Evolutionary conservation across 2,113 vertebrate genomes (phyloP).

Genomic region (Aramus guarauna): DNA sequence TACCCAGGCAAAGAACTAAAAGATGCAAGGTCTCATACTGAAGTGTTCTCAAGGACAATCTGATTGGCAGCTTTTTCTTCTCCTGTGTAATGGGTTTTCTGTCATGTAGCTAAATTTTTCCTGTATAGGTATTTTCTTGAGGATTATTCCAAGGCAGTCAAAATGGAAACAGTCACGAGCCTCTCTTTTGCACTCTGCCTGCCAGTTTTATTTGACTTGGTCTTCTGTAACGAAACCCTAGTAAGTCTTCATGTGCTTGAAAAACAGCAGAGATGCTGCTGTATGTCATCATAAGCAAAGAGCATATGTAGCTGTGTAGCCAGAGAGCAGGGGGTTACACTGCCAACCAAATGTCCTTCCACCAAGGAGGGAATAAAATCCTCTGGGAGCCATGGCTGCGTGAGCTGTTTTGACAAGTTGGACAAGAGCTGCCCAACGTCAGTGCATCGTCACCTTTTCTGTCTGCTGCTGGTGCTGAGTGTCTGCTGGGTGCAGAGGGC

Average conservation of each 20-base stretch:
- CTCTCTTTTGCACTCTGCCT: not conserved
- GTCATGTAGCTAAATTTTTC: not conserved
- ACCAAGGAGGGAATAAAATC: not conserved
- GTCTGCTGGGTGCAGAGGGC: not conserved
- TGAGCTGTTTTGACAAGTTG: not conserved
- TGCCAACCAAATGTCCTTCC: not conserved
- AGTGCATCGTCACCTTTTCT: accelerated
- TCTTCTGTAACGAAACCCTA: not conserved
- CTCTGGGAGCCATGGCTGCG: not conserved
- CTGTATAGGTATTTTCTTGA: not conserved
- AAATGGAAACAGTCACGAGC: not conserved
- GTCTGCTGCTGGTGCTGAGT: not conserved
- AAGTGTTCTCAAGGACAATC: not conserved
- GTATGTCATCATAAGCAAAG: not conserved
- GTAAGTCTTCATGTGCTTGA: not conserved
- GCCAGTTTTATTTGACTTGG: not conserved
- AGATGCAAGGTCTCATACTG: not conserved
- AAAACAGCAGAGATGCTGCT: not conserved
- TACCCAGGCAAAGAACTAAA: not conserved
- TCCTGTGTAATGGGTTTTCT: not conserved
- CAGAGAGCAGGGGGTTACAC: not conserved
- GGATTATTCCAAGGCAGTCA: not conserved
- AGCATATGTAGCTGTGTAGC: not conserved
- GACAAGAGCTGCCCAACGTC: accelerated
- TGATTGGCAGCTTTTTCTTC: not conserved